phyloP scores from a whole-genome alignment of 2,888 invertebrate genomes.

The Onthophagus sagittarius region DNA sequence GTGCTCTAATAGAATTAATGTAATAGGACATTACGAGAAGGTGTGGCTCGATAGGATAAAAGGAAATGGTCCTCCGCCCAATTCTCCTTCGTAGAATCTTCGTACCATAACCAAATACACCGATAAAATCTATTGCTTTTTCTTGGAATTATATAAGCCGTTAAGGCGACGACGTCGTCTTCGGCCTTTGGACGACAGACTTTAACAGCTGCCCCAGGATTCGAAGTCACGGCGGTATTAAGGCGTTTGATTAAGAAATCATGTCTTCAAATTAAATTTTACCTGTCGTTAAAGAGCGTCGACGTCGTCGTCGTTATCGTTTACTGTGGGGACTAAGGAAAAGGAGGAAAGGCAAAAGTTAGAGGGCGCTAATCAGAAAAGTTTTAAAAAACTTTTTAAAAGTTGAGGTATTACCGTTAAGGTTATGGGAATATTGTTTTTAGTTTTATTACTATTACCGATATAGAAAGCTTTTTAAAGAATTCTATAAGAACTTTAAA shows the following conservation, averaged over 20 bases:
- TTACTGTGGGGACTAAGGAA: neutral
- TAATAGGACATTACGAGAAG: slow-evolving; percentile 41
- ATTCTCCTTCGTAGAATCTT: slow-evolving; percentile 15
- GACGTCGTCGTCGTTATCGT: neutral
- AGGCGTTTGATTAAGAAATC: slow-evolving; percentile 10
- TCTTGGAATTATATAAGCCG: slow-evolving; percentile 8
- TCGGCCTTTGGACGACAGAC: neutral
- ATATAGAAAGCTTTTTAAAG: neutral
- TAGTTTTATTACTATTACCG: neutral
- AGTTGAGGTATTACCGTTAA: neutral
- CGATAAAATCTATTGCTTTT: slow-evolving; percentile 23
- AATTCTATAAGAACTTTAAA: neutral
- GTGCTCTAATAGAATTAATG: slow-evolving; percentile 46
- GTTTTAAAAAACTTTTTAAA: neutral
- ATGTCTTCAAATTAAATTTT: neutral
- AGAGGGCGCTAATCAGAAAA: neutral
- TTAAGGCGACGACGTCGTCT: neutral
- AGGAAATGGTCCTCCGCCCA: slow-evolving; percentile 35
- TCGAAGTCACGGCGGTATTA: slow-evolving; percentile 1
- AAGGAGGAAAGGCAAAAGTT: neutral
- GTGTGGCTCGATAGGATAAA: slow-evolving; percentile 35
- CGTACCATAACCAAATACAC: slow-evolving; percentile 22
- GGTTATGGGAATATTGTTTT: neutral
- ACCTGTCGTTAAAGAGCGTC: neutral
- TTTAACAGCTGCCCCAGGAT: neutral